phyloP scores from a whole-genome alignment of 2,797 vertebrate species.

The Xerus rutilus region DNA sequence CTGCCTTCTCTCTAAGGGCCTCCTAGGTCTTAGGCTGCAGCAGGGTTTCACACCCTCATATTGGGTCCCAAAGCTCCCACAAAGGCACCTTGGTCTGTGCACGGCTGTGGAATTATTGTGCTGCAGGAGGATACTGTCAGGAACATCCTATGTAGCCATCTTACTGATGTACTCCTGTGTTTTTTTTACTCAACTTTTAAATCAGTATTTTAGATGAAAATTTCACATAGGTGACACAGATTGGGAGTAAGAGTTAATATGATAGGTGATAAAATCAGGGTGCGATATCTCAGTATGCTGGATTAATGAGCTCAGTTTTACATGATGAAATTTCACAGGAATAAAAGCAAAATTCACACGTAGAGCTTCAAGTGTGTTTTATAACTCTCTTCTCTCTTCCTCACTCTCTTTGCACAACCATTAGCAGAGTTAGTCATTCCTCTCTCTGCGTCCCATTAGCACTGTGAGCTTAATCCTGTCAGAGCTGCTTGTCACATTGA shows the following conservation, averaged over 20 bases:
- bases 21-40: neutral
- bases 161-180: neutral
- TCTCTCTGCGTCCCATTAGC: neutral
- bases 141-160: neutral
- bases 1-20: neutral
- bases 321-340: conserved; percentile 22
- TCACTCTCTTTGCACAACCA: neutral
- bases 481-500: neutral
- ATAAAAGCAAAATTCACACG: conserved; percentile 14
- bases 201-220: neutral
- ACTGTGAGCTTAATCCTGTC: neutral
- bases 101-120: neutral
- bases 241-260: neutral
- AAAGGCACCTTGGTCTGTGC: neutral
- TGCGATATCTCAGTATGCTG: neutral
- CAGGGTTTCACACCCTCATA: neutral
- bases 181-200: conserved; percentile 4
- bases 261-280: neutral
- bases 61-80: neutral
- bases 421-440: neutral
- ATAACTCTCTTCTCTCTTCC: neutral
- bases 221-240: neutral
- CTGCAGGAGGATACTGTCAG: neutral
- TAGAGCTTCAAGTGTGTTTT: neutral
- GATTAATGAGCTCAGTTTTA: conserved; percentile 50